Evolutionary conservation across 2,797 vertebrate species (phyloP).

Genomic region (Rallus crepitans): DNA sequence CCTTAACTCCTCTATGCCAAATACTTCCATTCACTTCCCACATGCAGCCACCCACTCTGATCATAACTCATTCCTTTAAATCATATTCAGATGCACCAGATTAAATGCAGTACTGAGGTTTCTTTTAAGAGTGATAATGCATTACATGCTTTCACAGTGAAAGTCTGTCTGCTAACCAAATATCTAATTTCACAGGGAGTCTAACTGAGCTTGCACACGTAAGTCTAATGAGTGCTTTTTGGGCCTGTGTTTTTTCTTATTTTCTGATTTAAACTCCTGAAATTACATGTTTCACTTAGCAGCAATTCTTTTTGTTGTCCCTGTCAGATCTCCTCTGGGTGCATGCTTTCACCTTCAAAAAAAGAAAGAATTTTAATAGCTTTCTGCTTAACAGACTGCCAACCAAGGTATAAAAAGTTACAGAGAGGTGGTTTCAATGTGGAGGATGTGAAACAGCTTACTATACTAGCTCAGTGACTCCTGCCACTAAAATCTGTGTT

Average conservation of each 20-base stretch:
- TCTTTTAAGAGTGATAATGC: background rate
- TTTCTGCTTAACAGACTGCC: background rate
- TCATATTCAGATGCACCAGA: conserved; percentile 11
- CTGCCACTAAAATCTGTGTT: background rate
- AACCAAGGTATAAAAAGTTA: background rate
- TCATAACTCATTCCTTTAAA: conserved; percentile 33
- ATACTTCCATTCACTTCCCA: conserved; percentile 49
- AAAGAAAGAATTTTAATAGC: background rate
- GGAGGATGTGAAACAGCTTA: background rate
- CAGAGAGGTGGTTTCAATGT: background rate
- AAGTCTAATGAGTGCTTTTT: background rate
- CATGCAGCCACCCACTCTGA: conserved; percentile 28
- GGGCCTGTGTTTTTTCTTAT: background rate
- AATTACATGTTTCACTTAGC: background rate
- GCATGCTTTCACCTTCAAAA: background rate
- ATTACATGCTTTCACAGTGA: background rate
- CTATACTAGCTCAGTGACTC: background rate
- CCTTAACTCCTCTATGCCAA: background rate
- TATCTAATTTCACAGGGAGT: background rate
- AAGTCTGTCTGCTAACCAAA: background rate
- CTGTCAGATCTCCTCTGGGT: background rate
- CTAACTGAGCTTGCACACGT: background rate
- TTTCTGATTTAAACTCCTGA: background rate
- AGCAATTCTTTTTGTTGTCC: background rate
- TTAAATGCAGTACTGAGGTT: background rate